Percentiles rank a stretch among this genome's conserved stretches.
Conservation (phyloP, 2,888 invertebrate genomes). For the Eilema sororculum region DNA sequence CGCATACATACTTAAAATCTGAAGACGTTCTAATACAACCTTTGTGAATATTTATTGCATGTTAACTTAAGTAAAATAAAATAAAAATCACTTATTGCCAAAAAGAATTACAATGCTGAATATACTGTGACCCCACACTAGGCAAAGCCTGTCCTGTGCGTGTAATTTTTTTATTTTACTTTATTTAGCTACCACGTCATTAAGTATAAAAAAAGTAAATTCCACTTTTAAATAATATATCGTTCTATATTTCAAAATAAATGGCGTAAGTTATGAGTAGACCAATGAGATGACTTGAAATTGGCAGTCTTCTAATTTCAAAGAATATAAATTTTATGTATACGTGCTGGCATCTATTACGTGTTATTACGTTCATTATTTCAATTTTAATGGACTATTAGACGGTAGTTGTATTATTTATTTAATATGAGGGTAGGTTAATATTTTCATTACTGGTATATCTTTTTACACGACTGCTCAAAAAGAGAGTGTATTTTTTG, state of each 20-base stretch:
- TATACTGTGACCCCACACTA: too few relatives aligned
- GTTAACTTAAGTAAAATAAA: too few relatives aligned
- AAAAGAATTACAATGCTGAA: too few relatives aligned
- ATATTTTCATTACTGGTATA: not conserved
- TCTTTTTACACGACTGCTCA: not conserved
- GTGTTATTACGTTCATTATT: not conserved
- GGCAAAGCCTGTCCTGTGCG: too few relatives aligned
- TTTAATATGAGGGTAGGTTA: not conserved
- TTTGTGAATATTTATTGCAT: not conserved
- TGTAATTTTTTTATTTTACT: too few relatives aligned
- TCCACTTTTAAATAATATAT: too few relatives aligned
- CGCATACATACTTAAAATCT: not conserved
- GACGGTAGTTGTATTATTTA: not conserved
- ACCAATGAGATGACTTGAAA: not conserved
- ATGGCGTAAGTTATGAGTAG: not conserved
- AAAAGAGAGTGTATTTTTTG: not conserved
- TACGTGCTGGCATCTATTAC: not conserved
- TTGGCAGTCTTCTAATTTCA: constrained; percentile 3
- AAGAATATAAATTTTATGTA: not conserved
- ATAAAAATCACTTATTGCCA: too few relatives aligned
- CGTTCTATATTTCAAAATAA: not conserved
- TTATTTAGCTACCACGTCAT: too few relatives aligned
- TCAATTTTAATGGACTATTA: not conserved
- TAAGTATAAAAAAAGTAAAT: too few relatives aligned
- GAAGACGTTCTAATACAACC: not conserved